A percentile compares a stretch with the other conserved stretches of the same genome.
These are phyloP conservation scores for Lobophora halterata DNA, from an alignment of 2,888 invertebrate species.

Conservation along the genomic window DNA sequence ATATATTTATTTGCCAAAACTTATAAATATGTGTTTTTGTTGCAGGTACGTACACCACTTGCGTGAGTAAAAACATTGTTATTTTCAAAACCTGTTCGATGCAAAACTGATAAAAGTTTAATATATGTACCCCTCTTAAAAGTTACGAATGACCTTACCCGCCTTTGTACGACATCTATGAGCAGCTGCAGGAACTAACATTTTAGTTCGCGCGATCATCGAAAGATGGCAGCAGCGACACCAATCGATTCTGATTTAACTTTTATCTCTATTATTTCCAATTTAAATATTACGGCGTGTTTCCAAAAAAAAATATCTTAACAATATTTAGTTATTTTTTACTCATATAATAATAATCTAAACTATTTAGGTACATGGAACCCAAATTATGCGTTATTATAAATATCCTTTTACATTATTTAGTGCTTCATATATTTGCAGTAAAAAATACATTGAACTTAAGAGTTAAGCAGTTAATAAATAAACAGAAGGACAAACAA, in stretches of 20 bases:
- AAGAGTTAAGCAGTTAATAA: not conserved
- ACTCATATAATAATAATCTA: too few relatives aligned
- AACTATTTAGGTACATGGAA: too few relatives aligned
- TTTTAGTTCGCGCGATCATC: slow-evolving; percentile 38
- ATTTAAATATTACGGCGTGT: too few relatives aligned
- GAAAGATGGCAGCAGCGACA: slow-evolving; percentile 48
- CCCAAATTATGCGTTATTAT: too few relatives aligned
- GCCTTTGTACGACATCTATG: slow-evolving; percentile 52
- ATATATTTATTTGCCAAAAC: not conserved
- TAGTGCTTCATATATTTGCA: too few relatives aligned
- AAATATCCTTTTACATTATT: too few relatives aligned
- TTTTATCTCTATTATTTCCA: not conserved
- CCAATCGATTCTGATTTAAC: not conserved
- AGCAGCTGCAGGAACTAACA: slow-evolving; percentile 32
- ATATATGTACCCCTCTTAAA: slow-evolving; percentile 41
- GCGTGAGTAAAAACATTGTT: slow-evolving; percentile 37
- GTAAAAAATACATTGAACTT: too few relatives aligned
- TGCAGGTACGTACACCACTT: slow-evolving; percentile 53
- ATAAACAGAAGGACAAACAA: slow-evolving; percentile 5
- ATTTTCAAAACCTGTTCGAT: slow-evolving; percentile 16
- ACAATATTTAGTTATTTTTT: too few relatives aligned
- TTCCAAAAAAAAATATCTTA: too few relatives aligned
- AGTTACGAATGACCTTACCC: slow-evolving; percentile 4
- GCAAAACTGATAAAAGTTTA: slow-evolving; percentile 22
- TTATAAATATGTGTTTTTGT: slow-evolving; percentile 29